Evolutionary conservation across 1,140 invertebrate species (phyloP).

Genomic region (Sycobia sp.): DNA sequence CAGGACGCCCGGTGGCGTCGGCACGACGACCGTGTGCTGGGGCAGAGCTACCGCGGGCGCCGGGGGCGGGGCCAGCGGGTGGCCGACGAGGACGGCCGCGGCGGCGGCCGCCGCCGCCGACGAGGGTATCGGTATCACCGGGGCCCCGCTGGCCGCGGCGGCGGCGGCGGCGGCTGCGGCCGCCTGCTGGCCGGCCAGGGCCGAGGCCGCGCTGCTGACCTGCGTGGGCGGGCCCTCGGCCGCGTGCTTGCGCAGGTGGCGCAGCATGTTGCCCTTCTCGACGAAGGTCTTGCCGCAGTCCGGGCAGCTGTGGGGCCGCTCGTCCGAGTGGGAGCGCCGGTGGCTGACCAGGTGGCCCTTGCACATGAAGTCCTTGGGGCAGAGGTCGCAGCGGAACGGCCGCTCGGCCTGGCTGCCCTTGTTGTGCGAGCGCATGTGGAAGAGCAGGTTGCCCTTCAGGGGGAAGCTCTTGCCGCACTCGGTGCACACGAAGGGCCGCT

Average conservation of each 20-base stretch:
- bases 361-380: conserved; percentile 95
- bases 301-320: conserved; percentile 78
- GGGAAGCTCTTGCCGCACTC: conserved; percentile 88
- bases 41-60: conserved; percentile 55
- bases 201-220: conserved; percentile 52
- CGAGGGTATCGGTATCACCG: conserved; percentile 51
- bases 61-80: conserved; percentile 54
- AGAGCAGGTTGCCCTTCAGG: conserved; percentile 86
- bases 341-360: conserved; percentile 93
- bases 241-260: conserved; percentile 65
- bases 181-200: conserved; percentile 53
- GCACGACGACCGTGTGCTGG: conserved; percentile 60
- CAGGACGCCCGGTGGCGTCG: conserved; percentile 58
- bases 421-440: conserved; percentile 94
- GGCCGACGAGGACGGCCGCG: conserved; percentile 53
- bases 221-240: conserved; percentile 58
- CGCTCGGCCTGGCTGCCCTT: conserved; percentile 83
- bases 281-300: conserved; percentile 80
- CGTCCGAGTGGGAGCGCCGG: conserved; percentile 85
- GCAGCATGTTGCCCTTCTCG: conserved; percentile 75
- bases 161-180: conserved; percentile 39
- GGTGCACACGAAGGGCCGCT: conserved; percentile 78
- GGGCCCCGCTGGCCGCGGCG: conserved; percentile 47
- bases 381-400: conserved; percentile 93
- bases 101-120: conserved; percentile 45